Conservation (phyloP, 1,140 invertebrate genomes). For the Scaptomyza pallida region DNA sequence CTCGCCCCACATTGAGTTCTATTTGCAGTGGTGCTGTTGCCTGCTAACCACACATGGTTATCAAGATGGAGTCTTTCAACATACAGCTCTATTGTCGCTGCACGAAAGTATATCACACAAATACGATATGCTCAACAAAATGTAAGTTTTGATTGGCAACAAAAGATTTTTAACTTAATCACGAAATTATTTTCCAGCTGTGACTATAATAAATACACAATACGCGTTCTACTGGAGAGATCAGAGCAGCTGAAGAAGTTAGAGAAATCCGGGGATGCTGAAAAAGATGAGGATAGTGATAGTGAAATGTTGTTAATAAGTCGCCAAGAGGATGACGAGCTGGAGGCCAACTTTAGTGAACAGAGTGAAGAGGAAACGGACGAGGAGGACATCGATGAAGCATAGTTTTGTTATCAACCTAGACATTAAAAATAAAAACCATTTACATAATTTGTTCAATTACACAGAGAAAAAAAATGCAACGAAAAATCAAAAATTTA, state of each 20-base stretch:
- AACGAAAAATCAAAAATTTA: too few species aligned
- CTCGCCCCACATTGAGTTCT: slow-evolving; percentile 94
- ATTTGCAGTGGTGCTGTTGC: slow-evolving; percentile 91
- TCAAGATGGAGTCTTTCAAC: slow-evolving; percentile 84
- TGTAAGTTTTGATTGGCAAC: slow-evolving; percentile 90
- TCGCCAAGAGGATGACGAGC: slow-evolving; percentile 23
- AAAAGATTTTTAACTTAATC: not conserved
- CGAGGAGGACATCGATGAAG: slow-evolving; percentile 21
- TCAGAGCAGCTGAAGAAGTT: slow-evolving; percentile 83
- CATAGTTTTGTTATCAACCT: slow-evolving; percentile 14
- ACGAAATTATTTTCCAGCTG: slow-evolving; percentile 86
- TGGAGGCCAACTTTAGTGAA: slow-evolving; percentile 51
- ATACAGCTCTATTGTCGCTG: slow-evolving; percentile 88
- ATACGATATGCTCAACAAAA: slow-evolving; percentile 92
- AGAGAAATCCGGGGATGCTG: slow-evolving; percentile 1
- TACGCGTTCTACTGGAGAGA: slow-evolving; percentile 87
- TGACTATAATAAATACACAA: slow-evolving; percentile 92
- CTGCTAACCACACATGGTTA: slow-evolving; percentile 87
- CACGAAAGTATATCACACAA: slow-evolving; percentile 93
- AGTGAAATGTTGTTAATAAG: slow-evolving; percentile 71
- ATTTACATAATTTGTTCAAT: slow-evolving; percentile 1
- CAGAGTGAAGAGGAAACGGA: slow-evolving; percentile 55
- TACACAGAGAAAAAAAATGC: too few species aligned
- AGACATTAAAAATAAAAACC: not conserved
- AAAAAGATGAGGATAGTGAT: slow-evolving; percentile 50